Percentiles rank a stretch among this genome's conserved stretches.
These are phyloP conservation scores for Sussaba pulchella DNA, from an alignment of 2,888 invertebrate genomes.

Conservation along the genomic window DNA sequence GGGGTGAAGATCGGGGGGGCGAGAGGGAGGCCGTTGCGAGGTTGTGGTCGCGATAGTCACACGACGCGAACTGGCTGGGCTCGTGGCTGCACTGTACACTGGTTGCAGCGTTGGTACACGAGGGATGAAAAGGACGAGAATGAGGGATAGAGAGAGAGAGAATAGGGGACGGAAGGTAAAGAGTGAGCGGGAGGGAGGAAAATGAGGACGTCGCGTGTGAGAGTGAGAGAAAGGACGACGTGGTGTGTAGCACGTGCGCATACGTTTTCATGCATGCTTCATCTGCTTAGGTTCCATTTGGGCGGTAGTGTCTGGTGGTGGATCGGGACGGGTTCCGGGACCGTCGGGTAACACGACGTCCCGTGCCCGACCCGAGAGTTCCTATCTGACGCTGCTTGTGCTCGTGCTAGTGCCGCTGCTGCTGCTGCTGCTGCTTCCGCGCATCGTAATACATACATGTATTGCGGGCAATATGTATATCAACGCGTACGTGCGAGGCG, in stretches of 20 bases:
- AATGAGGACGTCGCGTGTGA: constrained; percentile 8
- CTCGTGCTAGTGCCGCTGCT: no score
- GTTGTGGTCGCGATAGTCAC: constrained; percentile 21
- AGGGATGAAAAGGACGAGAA: constrained; percentile 1
- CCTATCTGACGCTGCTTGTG: constrained; percentile 36
- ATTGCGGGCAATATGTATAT: constrained; percentile 53
- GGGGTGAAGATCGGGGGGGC: no score
- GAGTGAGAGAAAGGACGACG: constrained; percentile 26
- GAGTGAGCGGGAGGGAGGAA: neutral
- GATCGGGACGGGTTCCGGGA: constrained; percentile 54
- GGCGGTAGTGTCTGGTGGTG: constrained; percentile 45
- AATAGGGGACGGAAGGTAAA: neutral
- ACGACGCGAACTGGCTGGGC: constrained; percentile 8
- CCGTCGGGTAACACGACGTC: constrained; percentile 37
- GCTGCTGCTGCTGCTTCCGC: constrained; percentile 11
- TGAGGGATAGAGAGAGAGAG: constrained; percentile 45
- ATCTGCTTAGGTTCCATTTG: constrained; percentile 61
- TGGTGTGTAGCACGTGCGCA: constrained; percentile 53
- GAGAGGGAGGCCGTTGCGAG: neutral
- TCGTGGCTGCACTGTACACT: constrained; percentile 2
- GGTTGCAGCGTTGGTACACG: constrained; percentile 10
- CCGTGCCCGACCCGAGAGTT: constrained; percentile 36
- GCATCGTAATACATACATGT: constrained; percentile 50
- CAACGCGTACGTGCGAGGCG: constrained; percentile 52
- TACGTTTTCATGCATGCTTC: constrained; percentile 64